These are phyloP conservation scores for Scrobipalpa costella DNA, from an alignment of 2,888 invertebrate genomes.

Conservation along the genomic window DNA sequence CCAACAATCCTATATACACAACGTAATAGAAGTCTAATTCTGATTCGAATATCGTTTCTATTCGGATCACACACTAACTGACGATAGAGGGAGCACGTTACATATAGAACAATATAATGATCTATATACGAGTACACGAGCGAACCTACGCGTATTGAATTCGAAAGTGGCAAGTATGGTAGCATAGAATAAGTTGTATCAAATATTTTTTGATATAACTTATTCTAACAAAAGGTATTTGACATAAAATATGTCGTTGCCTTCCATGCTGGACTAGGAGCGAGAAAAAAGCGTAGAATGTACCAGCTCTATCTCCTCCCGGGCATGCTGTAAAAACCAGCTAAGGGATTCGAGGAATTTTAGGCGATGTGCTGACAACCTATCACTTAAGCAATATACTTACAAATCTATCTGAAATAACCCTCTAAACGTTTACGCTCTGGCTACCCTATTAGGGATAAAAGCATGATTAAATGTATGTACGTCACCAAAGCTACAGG, in stretches of 20 bases:
- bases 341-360: no score
- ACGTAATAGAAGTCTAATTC: constrained; percentile 56
- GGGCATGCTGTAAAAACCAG: no score
- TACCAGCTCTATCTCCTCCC: no score
- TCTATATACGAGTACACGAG: constrained; percentile 81
- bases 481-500: no score
- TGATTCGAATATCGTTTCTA: constrained; percentile 46
- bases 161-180: constrained; percentile 44
- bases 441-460: no score
- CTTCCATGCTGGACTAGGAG: no score
- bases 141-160: constrained; percentile 62
- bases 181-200: constrained; percentile 48
- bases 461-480: no score
- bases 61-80: constrained; percentile 46
- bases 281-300: no score
- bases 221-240: not conserved
- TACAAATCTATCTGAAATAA: no score
- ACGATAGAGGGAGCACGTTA: constrained; percentile 70
- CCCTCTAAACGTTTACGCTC: no score
- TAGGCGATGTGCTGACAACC: no score
- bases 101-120: constrained; percentile 76
- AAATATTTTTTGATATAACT: not conserved
- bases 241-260: not conserved
- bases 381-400: no score
- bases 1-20: constrained; percentile 31